Evolutionary conservation across 2,888 invertebrate species (phyloP).

Genomic region (Drosophila algonquin): DNA sequence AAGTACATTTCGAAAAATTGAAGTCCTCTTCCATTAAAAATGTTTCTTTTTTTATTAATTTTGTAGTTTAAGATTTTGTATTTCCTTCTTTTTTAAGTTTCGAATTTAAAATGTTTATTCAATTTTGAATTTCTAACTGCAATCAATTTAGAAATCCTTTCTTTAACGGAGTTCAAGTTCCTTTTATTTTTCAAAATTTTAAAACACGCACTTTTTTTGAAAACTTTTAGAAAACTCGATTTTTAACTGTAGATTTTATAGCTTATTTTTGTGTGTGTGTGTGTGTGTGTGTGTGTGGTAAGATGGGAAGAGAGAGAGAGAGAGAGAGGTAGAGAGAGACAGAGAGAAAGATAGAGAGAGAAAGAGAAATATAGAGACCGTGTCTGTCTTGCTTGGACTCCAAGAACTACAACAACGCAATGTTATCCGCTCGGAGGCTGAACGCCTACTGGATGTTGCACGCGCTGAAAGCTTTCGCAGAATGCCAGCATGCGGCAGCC

Average conservation of each 20-base stretch:
- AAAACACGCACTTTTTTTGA: constrained; percentile 7
- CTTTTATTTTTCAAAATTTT: background rate
- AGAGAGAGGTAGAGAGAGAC: background rate
- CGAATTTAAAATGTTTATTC: background rate
- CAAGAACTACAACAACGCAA: constrained; percentile 78
- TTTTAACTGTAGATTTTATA: constrained; percentile 26
- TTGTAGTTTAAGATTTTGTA: background rate
- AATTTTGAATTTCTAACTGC: too few relatives aligned
- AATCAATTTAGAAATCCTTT: background rate
- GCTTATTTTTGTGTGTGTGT: constrained; percentile 28
- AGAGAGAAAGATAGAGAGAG: background rate
- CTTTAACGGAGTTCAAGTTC: background rate
- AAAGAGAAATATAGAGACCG: background rate
- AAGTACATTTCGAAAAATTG: background rate
- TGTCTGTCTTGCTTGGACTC: constrained; percentile 45
- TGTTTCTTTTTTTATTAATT: background rate
- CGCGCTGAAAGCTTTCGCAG: constrained; percentile 72
- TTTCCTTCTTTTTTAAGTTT: background rate
- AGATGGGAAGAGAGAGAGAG: background rate
- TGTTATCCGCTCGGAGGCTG: constrained; percentile 84
- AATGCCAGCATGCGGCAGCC: constrained; percentile 37
- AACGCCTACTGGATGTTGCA: constrained; percentile 83
- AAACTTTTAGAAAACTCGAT: constrained; percentile 10
- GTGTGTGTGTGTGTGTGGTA: background rate
- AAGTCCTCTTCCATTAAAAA: background rate